Evolutionary conservation across 2,888 invertebrate species (phyloP).

Genomic region (Dioctria linearis): DNA sequence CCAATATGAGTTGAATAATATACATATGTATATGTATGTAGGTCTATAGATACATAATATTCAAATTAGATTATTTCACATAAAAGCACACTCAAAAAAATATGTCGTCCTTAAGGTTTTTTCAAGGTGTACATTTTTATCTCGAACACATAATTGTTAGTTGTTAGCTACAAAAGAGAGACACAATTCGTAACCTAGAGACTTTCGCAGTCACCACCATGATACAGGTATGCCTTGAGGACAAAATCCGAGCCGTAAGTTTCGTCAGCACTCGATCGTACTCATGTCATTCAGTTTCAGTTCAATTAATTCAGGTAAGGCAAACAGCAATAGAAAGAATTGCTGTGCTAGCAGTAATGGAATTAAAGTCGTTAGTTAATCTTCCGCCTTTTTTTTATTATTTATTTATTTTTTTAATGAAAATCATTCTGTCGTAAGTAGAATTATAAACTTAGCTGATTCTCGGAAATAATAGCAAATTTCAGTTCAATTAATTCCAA

Average conservation of each 20-base stretch:
- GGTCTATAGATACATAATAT: no score
- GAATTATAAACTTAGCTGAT: no score
- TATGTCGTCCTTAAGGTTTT: slow-evolving; percentile 11
- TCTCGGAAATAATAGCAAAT: neutral
- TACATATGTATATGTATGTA: no score
- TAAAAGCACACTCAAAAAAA: neutral
- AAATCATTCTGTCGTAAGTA: no score
- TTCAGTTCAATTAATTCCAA: neutral
- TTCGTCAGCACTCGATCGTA: neutral
- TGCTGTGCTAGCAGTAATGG: slow-evolving; percentile 1
- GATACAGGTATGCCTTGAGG: slow-evolving; percentile 44
- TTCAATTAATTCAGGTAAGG: neutral
- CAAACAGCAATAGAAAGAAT: neutral
- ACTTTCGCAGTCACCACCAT: neutral
- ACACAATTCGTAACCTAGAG: slow-evolving; percentile 15
- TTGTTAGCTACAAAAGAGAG: neutral
- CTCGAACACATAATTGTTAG: slow-evolving; percentile 4
- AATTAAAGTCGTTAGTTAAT: neutral
- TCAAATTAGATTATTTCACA: no score
- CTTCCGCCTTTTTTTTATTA: neutral
- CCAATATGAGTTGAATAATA: no score
- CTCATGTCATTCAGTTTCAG: neutral
- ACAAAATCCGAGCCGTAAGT: slow-evolving; percentile 26
- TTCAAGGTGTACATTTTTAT: slow-evolving; percentile 34
- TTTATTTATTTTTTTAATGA: no score